These are phyloP conservation scores for Tonatia bakeri DNA, from an alignment of 2,113 vertebrate species.

Conservation along the genomic window DNA sequence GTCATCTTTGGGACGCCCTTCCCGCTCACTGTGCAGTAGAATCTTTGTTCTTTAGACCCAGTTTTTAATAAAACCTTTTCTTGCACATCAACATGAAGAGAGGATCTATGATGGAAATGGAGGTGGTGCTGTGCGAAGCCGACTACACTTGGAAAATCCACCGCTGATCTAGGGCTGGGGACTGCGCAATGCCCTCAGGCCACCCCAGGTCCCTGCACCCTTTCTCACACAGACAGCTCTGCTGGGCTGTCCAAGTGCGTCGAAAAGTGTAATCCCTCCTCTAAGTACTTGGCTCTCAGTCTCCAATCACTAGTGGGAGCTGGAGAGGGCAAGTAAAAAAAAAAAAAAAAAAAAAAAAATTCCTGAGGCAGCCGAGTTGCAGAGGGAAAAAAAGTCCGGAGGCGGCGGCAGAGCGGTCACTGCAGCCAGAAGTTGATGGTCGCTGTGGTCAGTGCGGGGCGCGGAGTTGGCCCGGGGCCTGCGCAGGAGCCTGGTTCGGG, in stretches of 20 bases:
- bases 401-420: neutral
- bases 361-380: conserved; percentile 29
- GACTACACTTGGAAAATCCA: rapidly evolving
- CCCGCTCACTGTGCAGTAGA: neutral
- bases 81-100: neutral
- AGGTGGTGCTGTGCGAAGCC: neutral
- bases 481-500: neutral
- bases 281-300: conserved; percentile 54
- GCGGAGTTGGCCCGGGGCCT: neutral
- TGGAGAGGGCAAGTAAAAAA: conserved; percentile 76
- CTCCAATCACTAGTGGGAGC: conserved; percentile 82
- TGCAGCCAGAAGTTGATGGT: conserved; percentile 2
- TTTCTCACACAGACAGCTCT: neutral
- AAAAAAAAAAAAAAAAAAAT: neutral
- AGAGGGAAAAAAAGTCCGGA: conserved; percentile 24
- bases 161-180: neutral
- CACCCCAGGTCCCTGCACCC: neutral
- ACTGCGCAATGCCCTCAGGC: neutral
- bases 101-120: rapidly evolving
- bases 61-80: neutral
- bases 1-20: neutral
- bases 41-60: neutral
- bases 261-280: conserved; percentile 25
- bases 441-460: neutral
- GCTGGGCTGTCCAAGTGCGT: conserved; percentile 45